Percentiles rank a stretch among this genome's conserved stretches.
Evolutionary conservation across 2,888 invertebrate genomes (phyloP).

Genomic region (Polyploca ridens): DNA sequence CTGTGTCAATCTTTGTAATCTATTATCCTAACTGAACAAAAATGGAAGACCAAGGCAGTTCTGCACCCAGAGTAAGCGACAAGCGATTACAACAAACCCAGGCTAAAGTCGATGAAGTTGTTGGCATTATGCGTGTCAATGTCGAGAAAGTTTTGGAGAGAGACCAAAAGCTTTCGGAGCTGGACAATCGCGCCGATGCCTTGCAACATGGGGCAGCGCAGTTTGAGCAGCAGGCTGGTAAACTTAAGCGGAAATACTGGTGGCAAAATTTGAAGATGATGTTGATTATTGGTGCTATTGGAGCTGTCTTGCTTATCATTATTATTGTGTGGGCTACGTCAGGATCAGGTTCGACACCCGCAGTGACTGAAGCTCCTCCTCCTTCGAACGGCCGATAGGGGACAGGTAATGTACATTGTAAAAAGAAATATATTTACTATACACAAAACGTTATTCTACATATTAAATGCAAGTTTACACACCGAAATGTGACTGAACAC

Average conservation of each 20-base stretch:
- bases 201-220: slow-evolving; percentile 97
- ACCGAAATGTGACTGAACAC: slow-evolving; percentile 52
- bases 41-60: slow-evolving; percentile 83
- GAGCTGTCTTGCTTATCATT: slow-evolving; percentile 91
- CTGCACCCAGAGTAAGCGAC: slow-evolving; percentile 77
- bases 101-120: slow-evolving; percentile 87
- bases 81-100: slow-evolving; percentile 82
- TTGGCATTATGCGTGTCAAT: slow-evolving; percentile 98
- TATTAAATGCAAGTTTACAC: slow-evolving; percentile 21
- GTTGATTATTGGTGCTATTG: slow-evolving; percentile 95
- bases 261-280: slow-evolving; percentile 99
- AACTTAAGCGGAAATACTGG: slow-evolving; percentile 98
- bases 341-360: slow-evolving; percentile 43
- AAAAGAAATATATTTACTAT: slow-evolving; percentile 34
- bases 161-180: slow-evolving; percentile 97
- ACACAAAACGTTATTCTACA: slow-evolving; percentile 15
- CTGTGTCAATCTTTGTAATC: background rate
- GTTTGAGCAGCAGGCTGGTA: slow-evolving; percentile 98
- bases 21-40: slow-evolving; percentile 29
- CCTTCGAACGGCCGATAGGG: slow-evolving; percentile 54
- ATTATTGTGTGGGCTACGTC: slow-evolving; percentile 88
- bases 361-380: slow-evolving; percentile 47
- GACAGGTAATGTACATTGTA: slow-evolving; percentile 13
- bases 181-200: slow-evolving; percentile 98
- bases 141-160: slow-evolving; percentile 98